These are phyloP conservation scores for Microcebus ravelobensis DNA, from an alignment of 2,113 vertebrate genomes.

Conservation along the genomic window DNA sequence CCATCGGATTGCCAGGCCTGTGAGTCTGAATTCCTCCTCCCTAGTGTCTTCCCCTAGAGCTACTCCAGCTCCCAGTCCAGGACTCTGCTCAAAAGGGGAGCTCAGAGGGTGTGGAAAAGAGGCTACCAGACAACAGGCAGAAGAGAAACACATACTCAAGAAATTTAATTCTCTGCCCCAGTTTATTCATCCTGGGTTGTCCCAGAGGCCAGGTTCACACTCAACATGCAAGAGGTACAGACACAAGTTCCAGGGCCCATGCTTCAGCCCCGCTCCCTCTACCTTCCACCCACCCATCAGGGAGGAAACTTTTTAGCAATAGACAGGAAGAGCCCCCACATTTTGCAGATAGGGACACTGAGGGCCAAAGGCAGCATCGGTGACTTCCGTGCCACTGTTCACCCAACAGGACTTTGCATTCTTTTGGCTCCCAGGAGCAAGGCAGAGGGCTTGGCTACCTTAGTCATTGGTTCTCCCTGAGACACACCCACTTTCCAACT, in stretches of 20 bases:
- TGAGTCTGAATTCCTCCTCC: not conserved
- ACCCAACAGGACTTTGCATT: not conserved
- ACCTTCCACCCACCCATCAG: not conserved
- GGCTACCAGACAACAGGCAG: not conserved
- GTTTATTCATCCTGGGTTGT: constrained; percentile 51
- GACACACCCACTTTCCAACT: not conserved
- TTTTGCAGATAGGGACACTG: not conserved
- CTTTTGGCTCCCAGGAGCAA: not conserved
- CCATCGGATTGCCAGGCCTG: not conserved
- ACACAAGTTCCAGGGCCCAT: not conserved
- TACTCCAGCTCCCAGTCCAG: not conserved
- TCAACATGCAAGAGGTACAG: not conserved
- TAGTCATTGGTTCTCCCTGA: not conserved
- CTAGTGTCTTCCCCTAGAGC: not conserved
- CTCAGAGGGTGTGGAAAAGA: not conserved
- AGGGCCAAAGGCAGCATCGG: not conserved
- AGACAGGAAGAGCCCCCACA: not conserved
- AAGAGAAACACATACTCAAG: constrained; percentile 41
- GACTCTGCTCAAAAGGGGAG: not conserved
- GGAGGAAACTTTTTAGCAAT: not conserved
- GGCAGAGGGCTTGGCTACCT: not conserved
- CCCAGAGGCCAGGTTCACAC: constrained; percentile 10
- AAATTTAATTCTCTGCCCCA: constrained; percentile 13
- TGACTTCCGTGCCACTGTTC: not conserved
- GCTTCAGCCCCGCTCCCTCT: not conserved